Conservation (phyloP, 2,113 vertebrate genomes). For the Mellivora capensis region DNA sequence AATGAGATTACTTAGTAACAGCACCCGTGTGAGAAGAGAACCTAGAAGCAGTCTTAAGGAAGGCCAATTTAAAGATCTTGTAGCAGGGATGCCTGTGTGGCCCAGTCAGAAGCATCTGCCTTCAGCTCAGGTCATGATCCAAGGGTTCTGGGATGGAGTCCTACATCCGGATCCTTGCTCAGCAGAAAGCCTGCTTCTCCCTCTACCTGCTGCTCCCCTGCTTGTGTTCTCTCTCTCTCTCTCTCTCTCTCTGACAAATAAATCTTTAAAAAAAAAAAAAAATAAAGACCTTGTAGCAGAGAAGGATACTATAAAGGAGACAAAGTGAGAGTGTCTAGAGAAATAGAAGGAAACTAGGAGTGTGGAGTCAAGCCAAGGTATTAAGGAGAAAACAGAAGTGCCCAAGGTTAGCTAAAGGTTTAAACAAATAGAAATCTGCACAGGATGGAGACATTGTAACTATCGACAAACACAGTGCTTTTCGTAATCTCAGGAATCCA, state of each 20-base stretch:
- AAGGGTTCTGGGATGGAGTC: no score
- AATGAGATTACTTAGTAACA: not conserved
- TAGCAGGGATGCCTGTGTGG: not conserved
- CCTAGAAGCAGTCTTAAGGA: not conserved
- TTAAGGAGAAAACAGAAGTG: not conserved
- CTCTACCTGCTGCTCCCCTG: no score
- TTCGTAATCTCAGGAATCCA: not conserved
- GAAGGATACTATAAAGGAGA: not conserved
- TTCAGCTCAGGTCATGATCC: no score
- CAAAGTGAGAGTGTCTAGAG: not conserved
- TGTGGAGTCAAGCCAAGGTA: not conserved
- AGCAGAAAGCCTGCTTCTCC: no score
- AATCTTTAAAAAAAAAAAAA: no score
- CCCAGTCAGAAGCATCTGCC: no score
- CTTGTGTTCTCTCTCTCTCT: no score
- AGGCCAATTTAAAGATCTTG: not conserved
- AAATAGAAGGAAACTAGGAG: not conserved
- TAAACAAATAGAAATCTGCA: not conserved
- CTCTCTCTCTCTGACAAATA: no score
- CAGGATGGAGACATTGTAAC: not conserved
- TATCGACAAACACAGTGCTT: not conserved
- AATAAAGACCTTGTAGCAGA: not conserved
- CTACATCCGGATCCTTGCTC: no score
- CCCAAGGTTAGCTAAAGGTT: not conserved
- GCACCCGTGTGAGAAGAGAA: not conserved